phyloP scores from a whole-genome alignment of 23 tunicate genomes.

The Styela clava region DNA sequence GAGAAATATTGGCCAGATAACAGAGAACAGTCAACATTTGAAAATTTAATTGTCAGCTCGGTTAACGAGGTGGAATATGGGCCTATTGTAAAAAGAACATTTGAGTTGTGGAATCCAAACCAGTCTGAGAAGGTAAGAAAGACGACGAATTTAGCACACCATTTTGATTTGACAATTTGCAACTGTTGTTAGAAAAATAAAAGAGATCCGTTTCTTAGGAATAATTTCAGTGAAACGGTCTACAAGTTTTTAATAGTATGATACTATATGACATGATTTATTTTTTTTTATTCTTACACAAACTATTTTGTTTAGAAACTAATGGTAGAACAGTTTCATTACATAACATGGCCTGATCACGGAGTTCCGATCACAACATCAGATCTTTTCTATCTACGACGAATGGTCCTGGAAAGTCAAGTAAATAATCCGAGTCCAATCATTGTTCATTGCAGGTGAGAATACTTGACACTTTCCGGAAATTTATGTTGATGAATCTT shows the following conservation, averaged over 20 bases:
- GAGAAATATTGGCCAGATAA: slow-evolving; percentile 11
- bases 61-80: neutral
- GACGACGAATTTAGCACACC: too few species aligned
- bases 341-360: slow-evolving; percentile 15
- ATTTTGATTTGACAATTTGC: too few species aligned
- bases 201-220: too few species aligned
- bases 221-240: too few species aligned
- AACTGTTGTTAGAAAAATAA: too few species aligned
- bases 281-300: too few species aligned
- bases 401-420: slow-evolving; percentile 9
- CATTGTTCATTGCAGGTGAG: slow-evolving; percentile 11
- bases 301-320: neutral
- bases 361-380: slow-evolving; percentile 14
- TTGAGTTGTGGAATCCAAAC: neutral
- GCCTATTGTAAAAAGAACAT: neutral
- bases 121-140: neutral
- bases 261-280: too few species aligned
- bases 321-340: neutral
- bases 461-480: neutral
- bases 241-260: too few species aligned
- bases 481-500: neutral
- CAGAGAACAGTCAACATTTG: neutral
- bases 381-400: neutral
- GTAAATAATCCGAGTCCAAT: neutral
- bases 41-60: neutral